These are phyloP conservation scores for Ciona savignyi DNA, from an alignment of 23 tunicate species.

Conservation along the genomic window DNA sequence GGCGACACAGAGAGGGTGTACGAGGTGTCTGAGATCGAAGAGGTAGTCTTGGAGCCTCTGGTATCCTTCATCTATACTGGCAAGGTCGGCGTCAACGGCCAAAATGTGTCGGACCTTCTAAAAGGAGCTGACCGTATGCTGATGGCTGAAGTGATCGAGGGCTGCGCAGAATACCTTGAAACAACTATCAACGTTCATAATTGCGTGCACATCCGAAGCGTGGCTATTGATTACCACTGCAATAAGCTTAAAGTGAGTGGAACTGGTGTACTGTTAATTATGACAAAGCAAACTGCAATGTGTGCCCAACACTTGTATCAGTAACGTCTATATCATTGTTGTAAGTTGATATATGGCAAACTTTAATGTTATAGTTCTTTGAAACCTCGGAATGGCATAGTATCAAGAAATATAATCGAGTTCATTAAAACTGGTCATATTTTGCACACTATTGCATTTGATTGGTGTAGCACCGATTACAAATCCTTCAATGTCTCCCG, in stretches of 20 bases:
- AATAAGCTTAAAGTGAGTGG: slow-evolving; percentile 54
- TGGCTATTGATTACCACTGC: slow-evolving; percentile 57
- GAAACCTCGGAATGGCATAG: too few relatives aligned
- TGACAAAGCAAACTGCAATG: too few relatives aligned
- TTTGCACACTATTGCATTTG: too few relatives aligned
- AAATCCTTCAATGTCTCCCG: too few relatives aligned
- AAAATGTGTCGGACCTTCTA: slow-evolving; percentile 35
- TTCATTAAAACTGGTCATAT: too few relatives aligned
- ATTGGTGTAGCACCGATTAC: too few relatives aligned
- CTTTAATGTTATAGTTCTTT: too few relatives aligned
- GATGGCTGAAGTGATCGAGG: slow-evolving; percentile 45
- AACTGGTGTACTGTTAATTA: too few relatives aligned
- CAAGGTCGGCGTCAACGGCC: slow-evolving; percentile 24
- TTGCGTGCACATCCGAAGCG: slow-evolving; percentile 33
- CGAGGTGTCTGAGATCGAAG: slow-evolving; percentile 29
- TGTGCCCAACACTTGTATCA: too few relatives aligned
- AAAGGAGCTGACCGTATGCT: slow-evolving; percentile 22
- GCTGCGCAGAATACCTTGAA: slow-evolving; percentile 75
- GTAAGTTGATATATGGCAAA: too few relatives aligned
- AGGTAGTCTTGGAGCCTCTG: slow-evolving; percentile 25
- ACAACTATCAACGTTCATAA: slow-evolving; percentile 29
- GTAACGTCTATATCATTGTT: too few relatives aligned
- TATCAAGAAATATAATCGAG: too few relatives aligned
- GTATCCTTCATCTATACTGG: slow-evolving; percentile 66
- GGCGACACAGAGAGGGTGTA: slow-evolving; percentile 5